Base-by-base conservation (phyloP, 2,797 vertebrate species). In the Anisognathus igniventris region DNA sequence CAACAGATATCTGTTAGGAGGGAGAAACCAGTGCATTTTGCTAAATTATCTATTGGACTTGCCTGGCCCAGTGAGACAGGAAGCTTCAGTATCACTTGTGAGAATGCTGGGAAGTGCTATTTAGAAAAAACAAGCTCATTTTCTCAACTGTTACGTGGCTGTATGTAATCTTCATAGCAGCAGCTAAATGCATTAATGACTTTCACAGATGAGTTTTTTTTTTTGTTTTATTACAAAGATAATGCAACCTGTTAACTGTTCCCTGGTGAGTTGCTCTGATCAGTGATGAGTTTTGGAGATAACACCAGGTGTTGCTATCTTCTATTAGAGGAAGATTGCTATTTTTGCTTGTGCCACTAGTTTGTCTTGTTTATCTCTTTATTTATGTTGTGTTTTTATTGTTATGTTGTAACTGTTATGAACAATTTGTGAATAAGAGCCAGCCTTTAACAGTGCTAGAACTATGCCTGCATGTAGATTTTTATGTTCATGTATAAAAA, bases 241-340 rank as follows among this genome's bases (percentile, higher is more conserved):
- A 88, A 79, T 89, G 48, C 24, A 73, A 74, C 76, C 90, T 89
- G 23, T 51, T 90, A 84, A 39, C 83, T 88, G 30, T 90, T 88
- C 64, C n/a, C 48, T 76, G 40, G 37, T 82, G 83, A 53, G 21
- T 82, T 71, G 64, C 39, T 76, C 44, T 71, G 37, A 60, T 95
- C 86, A 95, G 74, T 92, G 66, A 82, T 85, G 39, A 72, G 35
- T 88, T 90, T 86, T 86, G 74, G 74, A 88, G 80, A 87, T 71
- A 64, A 40, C 67, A 88, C 61, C 60, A 95, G 74, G 37, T 94
- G 82, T 67, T 95, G 40, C 67, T 76, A 25, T 88, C 48, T 87
- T 71, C 48, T 87, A 0, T 86, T 76, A 91, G 30, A 85, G 33
- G 74, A 79, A 64, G 40, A 53, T 73, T 70, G n/a, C 22, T 84